These are phyloP conservation scores for Glyphotaelius pellucidus DNA, from an alignment of 2,888 invertebrate species.

Conservation along the genomic window DNA sequence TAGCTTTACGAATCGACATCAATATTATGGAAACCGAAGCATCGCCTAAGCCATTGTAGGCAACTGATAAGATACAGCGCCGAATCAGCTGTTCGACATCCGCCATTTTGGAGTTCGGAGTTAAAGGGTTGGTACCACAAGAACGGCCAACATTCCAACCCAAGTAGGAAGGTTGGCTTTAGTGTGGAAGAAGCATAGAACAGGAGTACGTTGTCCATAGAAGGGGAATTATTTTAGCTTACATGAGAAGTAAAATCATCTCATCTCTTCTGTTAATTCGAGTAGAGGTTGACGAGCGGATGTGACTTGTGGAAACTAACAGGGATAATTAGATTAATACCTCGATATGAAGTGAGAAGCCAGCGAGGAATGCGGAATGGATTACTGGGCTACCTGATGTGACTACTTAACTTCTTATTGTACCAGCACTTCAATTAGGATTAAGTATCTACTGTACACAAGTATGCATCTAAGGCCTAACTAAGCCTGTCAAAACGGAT, in stretches of 20 bases:
- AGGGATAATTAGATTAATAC: neutral
- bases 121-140: too few relatives aligned
- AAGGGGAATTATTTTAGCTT: neutral
- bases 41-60: too few relatives aligned
- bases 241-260: neutral
- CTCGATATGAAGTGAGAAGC: constrained; percentile 4
- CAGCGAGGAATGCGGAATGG: neutral
- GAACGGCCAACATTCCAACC: too few relatives aligned
- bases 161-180: too few relatives aligned
- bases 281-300: neutral
- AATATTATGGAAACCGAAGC: too few relatives aligned
- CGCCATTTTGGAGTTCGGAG: too few relatives aligned
- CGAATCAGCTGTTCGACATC: too few relatives aligned
- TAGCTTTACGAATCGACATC: too few relatives aligned
- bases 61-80: too few relatives aligned
- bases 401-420: neutral
- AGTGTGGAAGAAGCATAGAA: too few relatives aligned
- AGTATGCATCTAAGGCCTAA: neutral
- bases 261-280: neutral
- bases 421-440: constrained; percentile 1
- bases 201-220: neutral
- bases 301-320: neutral
- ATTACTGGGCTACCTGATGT: neutral
- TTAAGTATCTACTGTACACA: neutral
- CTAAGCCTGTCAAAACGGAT: neutral